Evolutionary conservation across 1,140 invertebrate species (phyloP).

Genomic region (Sesamia nonagrioides): DNA sequence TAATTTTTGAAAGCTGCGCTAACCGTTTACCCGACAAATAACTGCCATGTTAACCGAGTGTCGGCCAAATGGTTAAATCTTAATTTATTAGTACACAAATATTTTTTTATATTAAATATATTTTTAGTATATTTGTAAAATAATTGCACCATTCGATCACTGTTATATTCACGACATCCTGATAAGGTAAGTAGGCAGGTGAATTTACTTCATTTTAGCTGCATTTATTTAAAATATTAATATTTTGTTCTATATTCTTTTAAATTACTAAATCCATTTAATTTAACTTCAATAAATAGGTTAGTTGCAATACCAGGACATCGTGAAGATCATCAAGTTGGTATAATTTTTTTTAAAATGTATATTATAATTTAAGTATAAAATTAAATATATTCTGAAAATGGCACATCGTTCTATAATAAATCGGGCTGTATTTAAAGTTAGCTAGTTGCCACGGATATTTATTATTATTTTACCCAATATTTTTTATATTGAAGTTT

Average conservation of each 20-base stretch:
- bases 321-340: background rate
- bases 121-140: slow-evolving; percentile 43
- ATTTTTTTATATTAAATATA: slow-evolving; percentile 30
- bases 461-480: no score
- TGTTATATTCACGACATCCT: slow-evolving; percentile 10
- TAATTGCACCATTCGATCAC: slow-evolving; percentile 46
- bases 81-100: slow-evolving; percentile 36
- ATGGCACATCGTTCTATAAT: slow-evolving; percentile 40
- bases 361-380: slow-evolving; percentile 35
- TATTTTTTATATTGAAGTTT: no score
- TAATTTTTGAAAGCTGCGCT: slow-evolving; percentile 33
- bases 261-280: background rate
- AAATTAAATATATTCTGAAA: slow-evolving; percentile 34
- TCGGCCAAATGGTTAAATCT: slow-evolving; percentile 9
- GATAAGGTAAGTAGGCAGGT: background rate
- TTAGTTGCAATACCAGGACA: background rate
- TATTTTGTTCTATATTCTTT: no score
- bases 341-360: slow-evolving; percentile 29
- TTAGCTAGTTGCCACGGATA: background rate
- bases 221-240: no score
- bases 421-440: slow-evolving; percentile 22
- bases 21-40: slow-evolving; percentile 5
- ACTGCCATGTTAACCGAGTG: background rate
- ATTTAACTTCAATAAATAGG: background rate
- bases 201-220: background rate